These are phyloP conservation scores for Chloroclysta siterata DNA, from an alignment of 2,888 invertebrate species.

Conservation along the genomic window DNA sequence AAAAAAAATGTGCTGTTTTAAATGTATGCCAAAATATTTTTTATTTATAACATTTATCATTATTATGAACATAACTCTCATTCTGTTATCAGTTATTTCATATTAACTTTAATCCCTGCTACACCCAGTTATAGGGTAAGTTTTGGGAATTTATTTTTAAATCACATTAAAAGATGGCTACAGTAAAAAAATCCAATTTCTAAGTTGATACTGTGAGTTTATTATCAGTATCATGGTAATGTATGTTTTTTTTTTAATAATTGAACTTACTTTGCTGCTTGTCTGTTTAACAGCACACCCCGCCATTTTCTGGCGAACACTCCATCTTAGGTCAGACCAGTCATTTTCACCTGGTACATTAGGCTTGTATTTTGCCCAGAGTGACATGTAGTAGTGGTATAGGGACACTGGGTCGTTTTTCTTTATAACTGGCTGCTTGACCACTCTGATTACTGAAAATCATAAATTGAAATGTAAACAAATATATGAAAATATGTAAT, in stretches of 20 bases:
- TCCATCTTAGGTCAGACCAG: slow-evolving; percentile 88
- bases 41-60: no score
- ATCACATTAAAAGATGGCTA: no score
- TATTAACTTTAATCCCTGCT: no score
- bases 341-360: slow-evolving; percentile 90
- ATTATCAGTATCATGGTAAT: no score
- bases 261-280: slow-evolving; percentile 52
- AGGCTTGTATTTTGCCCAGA: slow-evolving; percentile 89
- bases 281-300: slow-evolving; percentile 62
- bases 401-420: slow-evolving; percentile 90
- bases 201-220: no score
- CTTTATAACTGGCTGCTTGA: slow-evolving; percentile 70
- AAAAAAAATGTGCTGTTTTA: no score
- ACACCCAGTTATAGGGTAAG: no score
- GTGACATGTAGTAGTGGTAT: slow-evolving; percentile 90
- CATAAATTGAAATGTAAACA: not conserved
- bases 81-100: no score
- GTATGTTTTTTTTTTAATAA: not conserved
- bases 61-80: no score
- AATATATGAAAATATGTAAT: not conserved
- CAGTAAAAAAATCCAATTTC: no score
- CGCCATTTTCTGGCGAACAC: slow-evolving; percentile 88
- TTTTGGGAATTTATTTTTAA: no score
- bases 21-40: no score
- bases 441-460: slow-evolving; percentile 86